These are phyloP conservation scores for Notarius quadriscutis DNA, from an alignment of 2,113 vertebrate genomes.

Conservation along the genomic window DNA sequence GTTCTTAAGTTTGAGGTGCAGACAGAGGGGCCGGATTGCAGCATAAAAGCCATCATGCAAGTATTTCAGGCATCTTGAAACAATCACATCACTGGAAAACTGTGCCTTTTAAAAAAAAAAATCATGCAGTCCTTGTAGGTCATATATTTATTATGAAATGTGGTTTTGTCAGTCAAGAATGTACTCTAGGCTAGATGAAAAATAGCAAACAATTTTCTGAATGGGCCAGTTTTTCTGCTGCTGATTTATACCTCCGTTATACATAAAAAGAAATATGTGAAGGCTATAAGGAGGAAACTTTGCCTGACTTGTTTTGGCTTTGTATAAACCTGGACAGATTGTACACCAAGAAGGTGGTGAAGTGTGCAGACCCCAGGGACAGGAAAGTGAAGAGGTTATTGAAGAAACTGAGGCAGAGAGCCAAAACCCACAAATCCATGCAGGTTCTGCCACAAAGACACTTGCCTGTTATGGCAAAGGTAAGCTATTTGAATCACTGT, in stretches of 20 bases:
- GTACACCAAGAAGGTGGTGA: slow-evolving; percentile 79
- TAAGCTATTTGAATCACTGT: slow-evolving; percentile 40
- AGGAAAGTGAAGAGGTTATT: slow-evolving; percentile 76
- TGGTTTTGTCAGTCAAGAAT: slow-evolving; percentile 60
- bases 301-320: slow-evolving; percentile 43
- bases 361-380: slow-evolving; percentile 77
- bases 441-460: slow-evolving; percentile 72
- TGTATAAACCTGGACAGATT: slow-evolving; percentile 62
- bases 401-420: slow-evolving; percentile 72
- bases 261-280: not conserved
- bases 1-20: slow-evolving; percentile 78
- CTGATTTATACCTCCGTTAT: slow-evolving; percentile 13
- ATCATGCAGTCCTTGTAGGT: slow-evolving; percentile 70
- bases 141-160: slow-evolving; percentile 66
- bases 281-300: not conserved
- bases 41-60: slow-evolving; percentile 81
- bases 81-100: slow-evolving; percentile 63
- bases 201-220: slow-evolving; percentile 30
- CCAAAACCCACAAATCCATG: slow-evolving; percentile 67
- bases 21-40: slow-evolving; percentile 80
- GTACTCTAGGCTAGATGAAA: slow-evolving; percentile 25
- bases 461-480: slow-evolving; percentile 77
- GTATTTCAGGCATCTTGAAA: slow-evolving; percentile 74
- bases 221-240: slow-evolving; percentile 6
- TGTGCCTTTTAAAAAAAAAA: slow-evolving; percentile 61